These are phyloP conservation scores for Pluvialis apricaria DNA, from an alignment of 2,113 vertebrate genomes.

Conservation along the genomic window DNA sequence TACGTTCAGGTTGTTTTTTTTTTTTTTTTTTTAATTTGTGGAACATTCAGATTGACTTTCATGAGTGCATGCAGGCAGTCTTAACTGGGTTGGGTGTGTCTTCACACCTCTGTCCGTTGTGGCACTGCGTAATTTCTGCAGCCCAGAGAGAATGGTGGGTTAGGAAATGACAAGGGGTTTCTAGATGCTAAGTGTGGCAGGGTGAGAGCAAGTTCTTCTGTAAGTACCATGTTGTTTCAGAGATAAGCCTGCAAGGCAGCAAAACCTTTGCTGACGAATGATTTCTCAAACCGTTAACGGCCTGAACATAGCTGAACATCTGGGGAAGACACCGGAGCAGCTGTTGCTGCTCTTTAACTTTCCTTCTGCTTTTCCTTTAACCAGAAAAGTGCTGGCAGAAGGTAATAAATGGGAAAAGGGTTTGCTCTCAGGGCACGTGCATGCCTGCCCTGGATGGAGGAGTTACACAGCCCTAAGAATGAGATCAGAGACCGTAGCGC, in stretches of 20 bases:
- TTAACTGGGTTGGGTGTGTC: background rate
- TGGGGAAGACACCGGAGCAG: constrained; percentile 61
- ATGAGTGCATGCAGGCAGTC: background rate
- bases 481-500: background rate
- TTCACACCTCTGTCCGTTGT: background rate
- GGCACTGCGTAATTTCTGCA: background rate
- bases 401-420: background rate
- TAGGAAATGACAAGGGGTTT: background rate
- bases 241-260: constrained; percentile 51
- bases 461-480: background rate
- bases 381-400: constrained; percentile 23
- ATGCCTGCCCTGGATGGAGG: background rate
- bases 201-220: background rate
- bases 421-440: background rate
- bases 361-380: constrained; percentile 41
- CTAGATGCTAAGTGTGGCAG: background rate
- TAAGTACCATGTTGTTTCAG: constrained; percentile 2
- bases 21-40: too few species aligned
- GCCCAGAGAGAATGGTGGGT: background rate
- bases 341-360: constrained; percentile 58
- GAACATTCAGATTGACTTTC: background rate
- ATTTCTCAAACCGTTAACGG: constrained; percentile 50
- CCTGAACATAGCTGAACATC: constrained; percentile 57
- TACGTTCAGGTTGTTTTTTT: background rate
- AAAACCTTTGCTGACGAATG: constrained; percentile 58